phyloP scores from a whole-genome alignment of 2,888 invertebrate genomes.

The Myopa testacea region DNA sequence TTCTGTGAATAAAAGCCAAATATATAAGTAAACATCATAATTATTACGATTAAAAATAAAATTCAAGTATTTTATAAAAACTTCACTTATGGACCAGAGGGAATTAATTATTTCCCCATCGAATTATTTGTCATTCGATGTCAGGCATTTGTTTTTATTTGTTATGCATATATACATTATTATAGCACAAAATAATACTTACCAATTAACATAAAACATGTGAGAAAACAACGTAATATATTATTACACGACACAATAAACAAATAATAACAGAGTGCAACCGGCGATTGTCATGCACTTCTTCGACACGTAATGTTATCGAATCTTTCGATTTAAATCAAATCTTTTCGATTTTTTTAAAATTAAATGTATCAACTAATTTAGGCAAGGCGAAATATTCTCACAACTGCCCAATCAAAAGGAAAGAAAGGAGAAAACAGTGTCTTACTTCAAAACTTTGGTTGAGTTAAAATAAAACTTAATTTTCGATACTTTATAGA shows the following conservation, averaged over 20 bases:
- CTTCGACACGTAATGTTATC: too few species aligned
- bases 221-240: constrained; percentile 30
- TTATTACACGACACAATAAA: constrained; percentile 1
- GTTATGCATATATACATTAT: background rate
- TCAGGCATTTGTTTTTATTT: background rate
- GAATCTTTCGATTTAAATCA: too few species aligned
- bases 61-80: background rate
- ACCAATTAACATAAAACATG: constrained; percentile 47
- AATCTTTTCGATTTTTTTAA: too few species aligned
- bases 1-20: background rate
- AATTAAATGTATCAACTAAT: too few species aligned
- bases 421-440: too few species aligned
- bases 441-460: too few species aligned
- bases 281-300: too few species aligned
- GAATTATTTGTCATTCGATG: background rate
- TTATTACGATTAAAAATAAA: background rate
- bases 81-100: background rate
- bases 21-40: background rate
- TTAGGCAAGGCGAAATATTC: too few species aligned
- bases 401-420: too few species aligned
- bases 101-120: background rate
- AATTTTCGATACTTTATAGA: too few species aligned
- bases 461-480: too few species aligned
- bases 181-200: constrained; percentile 7
- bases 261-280: background rate